Evolutionary conservation across 2,797 vertebrate species (phyloP), one percentile per base, ranked within the genome.

Genomic region (Chiroxiphia lanceolata): DNA sequence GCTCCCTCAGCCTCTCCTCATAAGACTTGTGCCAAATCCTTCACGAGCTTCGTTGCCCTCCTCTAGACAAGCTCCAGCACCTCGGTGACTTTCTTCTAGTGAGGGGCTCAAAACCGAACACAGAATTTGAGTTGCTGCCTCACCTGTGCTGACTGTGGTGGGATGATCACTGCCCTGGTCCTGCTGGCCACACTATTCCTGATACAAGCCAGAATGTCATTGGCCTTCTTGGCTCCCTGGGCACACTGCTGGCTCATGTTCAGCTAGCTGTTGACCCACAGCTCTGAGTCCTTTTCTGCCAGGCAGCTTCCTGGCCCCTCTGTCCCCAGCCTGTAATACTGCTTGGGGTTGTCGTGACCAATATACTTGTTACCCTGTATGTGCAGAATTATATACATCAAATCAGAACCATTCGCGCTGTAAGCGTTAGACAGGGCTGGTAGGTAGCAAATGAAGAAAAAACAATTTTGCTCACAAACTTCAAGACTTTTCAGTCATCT

Each of bases 111-210:
- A 26, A 54, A 4, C 23, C 71, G 53, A 13, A 8, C 1, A 1
- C 23, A 38, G 53, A 27, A 56, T 34, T 50, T 0, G 4, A 78
- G 27, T 0, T 36, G 33, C 17, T 31, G 3, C 33, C 0, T 67
- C 34, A 54, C 2, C 68, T 54, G 19, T 12, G 23, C 19, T 1
- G 1, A 31, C 22, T 11, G 6, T 23, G n/a, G 16, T 1, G 11
- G 4, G 0, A 21, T 2, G 17, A 16, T 16, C 31, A 0, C 40
- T 67, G 23, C 16, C 14, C 27, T 54, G 14, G 1, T 31, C 23
- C 78, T 92, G 34, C 20, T 54, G 36, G 16, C 20, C 23, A 15
- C 33, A 3, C 3, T 3, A 7, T 3, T 50, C 13, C 36, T 56
- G 31, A 71, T 36, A 2, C 26, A 36, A 27, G 8, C 57, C 31